Conservation (phyloP, 35 echinoderm and acorn worm genomes). For the Apostichopus californicus region DNA sequence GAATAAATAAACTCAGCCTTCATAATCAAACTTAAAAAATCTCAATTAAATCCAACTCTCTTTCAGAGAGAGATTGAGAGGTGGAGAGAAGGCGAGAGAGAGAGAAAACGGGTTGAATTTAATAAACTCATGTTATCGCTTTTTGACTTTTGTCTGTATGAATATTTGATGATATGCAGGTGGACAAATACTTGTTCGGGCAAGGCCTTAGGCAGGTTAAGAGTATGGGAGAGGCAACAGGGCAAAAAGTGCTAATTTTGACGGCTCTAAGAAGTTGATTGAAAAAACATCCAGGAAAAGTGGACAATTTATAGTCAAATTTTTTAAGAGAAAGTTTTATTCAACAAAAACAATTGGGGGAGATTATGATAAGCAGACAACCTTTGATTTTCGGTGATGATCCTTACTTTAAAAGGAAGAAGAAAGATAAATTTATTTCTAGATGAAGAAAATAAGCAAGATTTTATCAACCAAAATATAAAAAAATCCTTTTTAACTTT, state of each 20-base stretch:
- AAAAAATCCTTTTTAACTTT: too few species aligned
- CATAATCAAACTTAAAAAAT: not conserved
- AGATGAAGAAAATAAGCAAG: too few species aligned
- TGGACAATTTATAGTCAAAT: not conserved
- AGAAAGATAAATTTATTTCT: too few species aligned
- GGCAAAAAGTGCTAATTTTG: not conserved
- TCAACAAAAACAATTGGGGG: too few species aligned
- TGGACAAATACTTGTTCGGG: slow-evolving; percentile 21
- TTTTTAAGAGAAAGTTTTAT: not conserved
- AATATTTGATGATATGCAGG: slow-evolving; percentile 42
- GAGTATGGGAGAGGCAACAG: not conserved
- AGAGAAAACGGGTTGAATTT: slow-evolving; percentile 3
- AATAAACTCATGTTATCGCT: slow-evolving; percentile 1
- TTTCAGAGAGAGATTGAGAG: not conserved
- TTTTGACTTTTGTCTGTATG: slow-evolving; percentile 33
- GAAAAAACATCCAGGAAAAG: not conserved
- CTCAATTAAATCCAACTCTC: not conserved
- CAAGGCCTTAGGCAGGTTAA: slow-evolving; percentile 4
- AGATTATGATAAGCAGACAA: too few species aligned
- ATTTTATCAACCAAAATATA: too few species aligned
- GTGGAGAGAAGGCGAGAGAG: not conserved
- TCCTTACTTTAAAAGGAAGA: too few species aligned
- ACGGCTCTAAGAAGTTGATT: not conserved
- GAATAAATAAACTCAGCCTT: not conserved
- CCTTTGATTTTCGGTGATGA: too few species aligned